Percentiles rank a stretch among this genome's conserved stretches.
phyloP scores from a whole-genome alignment of 2,797 vertebrate species.

The Chrysolophus pictus region DNA sequence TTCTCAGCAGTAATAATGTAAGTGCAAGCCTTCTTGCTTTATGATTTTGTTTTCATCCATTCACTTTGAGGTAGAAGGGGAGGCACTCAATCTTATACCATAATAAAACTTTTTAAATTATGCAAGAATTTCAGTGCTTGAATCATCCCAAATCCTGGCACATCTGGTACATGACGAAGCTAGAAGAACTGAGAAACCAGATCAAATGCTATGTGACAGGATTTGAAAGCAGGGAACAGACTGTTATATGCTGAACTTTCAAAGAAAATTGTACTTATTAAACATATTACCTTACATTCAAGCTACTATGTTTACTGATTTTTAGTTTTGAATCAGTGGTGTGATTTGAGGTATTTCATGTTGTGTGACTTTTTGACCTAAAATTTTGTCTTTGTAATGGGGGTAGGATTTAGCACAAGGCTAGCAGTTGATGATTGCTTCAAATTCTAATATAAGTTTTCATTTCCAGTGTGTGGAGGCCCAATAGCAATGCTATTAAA shows the following conservation, averaged over 20 bases:
- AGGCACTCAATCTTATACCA: not conserved
- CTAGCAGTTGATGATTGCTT: not conserved
- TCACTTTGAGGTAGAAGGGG: not conserved
- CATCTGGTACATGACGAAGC: not conserved
- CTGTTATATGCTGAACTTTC: not conserved
- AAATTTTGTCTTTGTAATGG: not conserved
- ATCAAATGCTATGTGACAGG: not conserved
- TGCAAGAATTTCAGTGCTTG: not conserved
- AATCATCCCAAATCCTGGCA: not conserved
- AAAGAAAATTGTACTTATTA: not conserved
- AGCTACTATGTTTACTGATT: not conserved
- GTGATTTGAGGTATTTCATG: fast-evolving
- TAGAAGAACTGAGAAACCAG: not conserved
- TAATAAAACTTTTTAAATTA: not conserved
- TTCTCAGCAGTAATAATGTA: not conserved
- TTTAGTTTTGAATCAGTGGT: not conserved
- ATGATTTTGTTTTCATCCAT: not conserved
- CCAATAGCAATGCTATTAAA: not conserved
- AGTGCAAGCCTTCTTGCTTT: not conserved
- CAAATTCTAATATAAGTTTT: not conserved
- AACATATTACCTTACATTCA: not conserved
- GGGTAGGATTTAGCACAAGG: not conserved
- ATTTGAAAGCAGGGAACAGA: not conserved
- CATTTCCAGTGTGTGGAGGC: not conserved
- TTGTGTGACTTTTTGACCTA: not conserved